Base-by-base conservation (phyloP, 2,797 vertebrate genomes). In the Hipposideros larvatus region DNA sequence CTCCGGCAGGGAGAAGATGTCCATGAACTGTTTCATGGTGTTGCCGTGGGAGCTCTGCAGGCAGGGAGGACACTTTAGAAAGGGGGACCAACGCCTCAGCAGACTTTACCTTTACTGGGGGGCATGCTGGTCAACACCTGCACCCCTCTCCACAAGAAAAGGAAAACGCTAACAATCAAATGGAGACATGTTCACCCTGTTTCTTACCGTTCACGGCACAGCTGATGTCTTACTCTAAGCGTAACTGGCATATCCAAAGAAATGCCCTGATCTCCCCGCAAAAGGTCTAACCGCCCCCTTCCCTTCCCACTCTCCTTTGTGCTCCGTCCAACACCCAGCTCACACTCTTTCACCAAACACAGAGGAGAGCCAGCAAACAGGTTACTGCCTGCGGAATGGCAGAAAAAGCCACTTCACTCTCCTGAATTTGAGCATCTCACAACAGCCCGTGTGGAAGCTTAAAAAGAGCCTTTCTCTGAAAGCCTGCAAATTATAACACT, bases 1-100 rank as follows among this genome's bases (percentile, higher is more conserved):
- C 98, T 99, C 99, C 0, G 99, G 99, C 96, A 99, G 98, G 16
- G 99, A 99, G 98, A 99, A 99, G 96, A 99, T 99, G 98, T 99
- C 99, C 99, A 99, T 99, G 98, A 99, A 99, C 98, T 99, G 99
- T 91, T 99, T 99, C 99, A 99, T 99, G 78, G 99, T 99, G 97
- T 99, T 99, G 71, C 99, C 99, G 2, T 99, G 99, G 78, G 99
- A 99, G 96, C 99, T 99, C 99, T 99, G 96, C 3, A 14, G 80
- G 61, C 5, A 19, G 48, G 13, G 9, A 5, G 51, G 2, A 4
- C 2, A 2, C 8, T 28, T 95, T 4, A 89, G 88, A 24, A 7
- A 48, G 0, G 0, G 31, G 61, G 78, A 13, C 75, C 2, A 1
- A 24, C 28, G 1, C 21, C 28, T 8, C 0, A 1, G 63, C 31